These are phyloP conservation scores for Chouioia cunea DNA, from an alignment of 2,888 invertebrate genomes.

Conservation along the genomic window DNA sequence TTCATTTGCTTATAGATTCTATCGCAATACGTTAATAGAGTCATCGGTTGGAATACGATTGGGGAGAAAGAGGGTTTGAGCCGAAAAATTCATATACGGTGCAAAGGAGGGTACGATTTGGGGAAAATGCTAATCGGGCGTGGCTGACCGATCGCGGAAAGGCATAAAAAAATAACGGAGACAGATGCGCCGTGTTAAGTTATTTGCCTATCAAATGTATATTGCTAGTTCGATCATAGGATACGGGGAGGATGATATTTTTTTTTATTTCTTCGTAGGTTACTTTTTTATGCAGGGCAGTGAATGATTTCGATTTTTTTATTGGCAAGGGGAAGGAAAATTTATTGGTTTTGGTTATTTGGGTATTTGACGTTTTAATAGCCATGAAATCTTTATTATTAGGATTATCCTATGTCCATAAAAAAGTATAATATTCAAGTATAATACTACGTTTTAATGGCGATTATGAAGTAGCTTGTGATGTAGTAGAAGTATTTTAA, in stretches of 20 bases:
- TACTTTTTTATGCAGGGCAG: background rate
- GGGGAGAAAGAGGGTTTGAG: background rate
- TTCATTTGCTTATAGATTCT: background rate
- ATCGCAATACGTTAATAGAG: constrained; percentile 18
- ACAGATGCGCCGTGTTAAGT: constrained; percentile 9
- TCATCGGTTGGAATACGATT: constrained; percentile 3
- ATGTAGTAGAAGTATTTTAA: too few species aligned
- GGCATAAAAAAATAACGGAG: background rate
- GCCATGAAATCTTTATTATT: too few species aligned
- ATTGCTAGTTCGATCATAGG: too few species aligned
- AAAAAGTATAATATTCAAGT: too few species aligned
- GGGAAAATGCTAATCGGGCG: constrained; percentile 36
- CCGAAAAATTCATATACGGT: background rate
- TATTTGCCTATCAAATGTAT: too few species aligned
- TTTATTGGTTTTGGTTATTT: background rate
- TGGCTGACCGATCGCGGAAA: constrained; percentile 29
- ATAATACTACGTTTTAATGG: too few species aligned
- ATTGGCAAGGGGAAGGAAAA: background rate
- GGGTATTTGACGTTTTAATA: too few species aligned
- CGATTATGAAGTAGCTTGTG: too few species aligned
- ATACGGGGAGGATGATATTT: too few species aligned
- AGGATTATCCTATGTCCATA: too few species aligned
- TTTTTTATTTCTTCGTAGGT: too few species aligned
- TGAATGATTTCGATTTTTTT: constrained; percentile 17
- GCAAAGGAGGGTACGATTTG: background rate